Evolutionary conservation across 2,888 invertebrate genomes (phyloP), one percentile per base, ranked within the genome.

Genomic region (Pyrrhia umbra): DNA sequence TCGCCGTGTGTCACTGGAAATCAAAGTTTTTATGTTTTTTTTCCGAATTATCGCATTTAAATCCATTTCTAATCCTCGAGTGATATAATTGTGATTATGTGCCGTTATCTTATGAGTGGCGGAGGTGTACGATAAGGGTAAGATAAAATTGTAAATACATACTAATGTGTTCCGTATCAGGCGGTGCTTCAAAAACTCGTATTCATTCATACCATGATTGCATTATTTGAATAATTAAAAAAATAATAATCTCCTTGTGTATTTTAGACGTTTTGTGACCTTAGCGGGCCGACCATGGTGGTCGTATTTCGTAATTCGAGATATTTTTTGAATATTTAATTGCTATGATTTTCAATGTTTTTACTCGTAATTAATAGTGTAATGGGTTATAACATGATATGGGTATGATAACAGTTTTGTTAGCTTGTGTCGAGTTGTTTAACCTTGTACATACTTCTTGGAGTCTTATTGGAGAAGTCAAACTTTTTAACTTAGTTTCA

Each of bases 61-160:
- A 87, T 87, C 84, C 77, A 59, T 72, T 81, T 78, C 74, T 86
- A 85, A 86, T 86, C 80, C 77, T 80, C 80, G 81, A 85, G 81
- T 86, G 85, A 86, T 86, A 85, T 86, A 89, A 76, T 87, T 87
- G 93, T 94, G 93, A 94, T 93, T 93, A 94, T 93, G 93, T 93
- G 90, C 89, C 88, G 90, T 90, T 89, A 91, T 88, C 87, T 84
- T 83, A 85, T 86, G 90, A 89, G 90, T 86, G 84, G 81, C 82
- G 78, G 88, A 90, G 88, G 88, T 87, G 90, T 89, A 87, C 87
- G 92, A 92, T 93, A 93, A 93, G 90, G 92, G 94, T 94, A 90
- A 93, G 93, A 81, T 85, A 79, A 75, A 68, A 75, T 66, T 75
- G 61, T 79, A 83, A 81, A 81, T 75, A 81, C 71, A 81, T 75